phyloP scores from a whole-genome alignment of 2,113 vertebrate genomes.

The Hippocampus barbouri region DNA sequence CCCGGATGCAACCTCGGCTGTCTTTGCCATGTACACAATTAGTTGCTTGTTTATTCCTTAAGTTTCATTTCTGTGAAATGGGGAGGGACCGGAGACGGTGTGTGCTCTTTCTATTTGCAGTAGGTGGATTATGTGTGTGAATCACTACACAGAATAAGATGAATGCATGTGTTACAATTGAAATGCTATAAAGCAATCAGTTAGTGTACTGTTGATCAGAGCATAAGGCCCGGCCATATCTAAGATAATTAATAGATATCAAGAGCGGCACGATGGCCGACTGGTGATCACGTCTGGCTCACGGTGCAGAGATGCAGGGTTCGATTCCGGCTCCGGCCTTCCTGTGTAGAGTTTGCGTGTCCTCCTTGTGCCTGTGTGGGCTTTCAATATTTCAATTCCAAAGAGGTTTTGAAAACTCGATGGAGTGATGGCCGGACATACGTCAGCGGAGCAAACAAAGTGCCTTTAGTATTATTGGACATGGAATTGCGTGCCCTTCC shows the following conservation, averaged over 20 bases:
- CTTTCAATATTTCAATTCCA: too few relatives aligned
- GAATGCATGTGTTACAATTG: neutral
- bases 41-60: slow-evolving; percentile 12
- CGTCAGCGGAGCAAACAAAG: neutral
- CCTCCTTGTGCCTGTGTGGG: too few relatives aligned
- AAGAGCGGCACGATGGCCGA: too few relatives aligned
- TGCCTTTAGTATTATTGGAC: neutral
- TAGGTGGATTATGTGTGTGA: neutral
- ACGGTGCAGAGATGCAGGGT: too few relatives aligned
- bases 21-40: neutral
- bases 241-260: too few relatives aligned
- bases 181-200: neutral
- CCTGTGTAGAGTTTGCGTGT: too few relatives aligned
- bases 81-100: slow-evolving; percentile 7
- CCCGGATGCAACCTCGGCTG: neutral
- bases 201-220: neutral
- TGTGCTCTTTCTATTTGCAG: neutral
- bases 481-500: neutral
- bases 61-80: slow-evolving; percentile 64
- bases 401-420: too few relatives aligned
- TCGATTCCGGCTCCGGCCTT: too few relatives aligned
- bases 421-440: too few relatives aligned
- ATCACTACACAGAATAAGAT: neutral
- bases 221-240: too few relatives aligned
- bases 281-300: too few relatives aligned